Conservation (phyloP, 2,888 invertebrate genomes). For the Phalera bucephala region DNA sequence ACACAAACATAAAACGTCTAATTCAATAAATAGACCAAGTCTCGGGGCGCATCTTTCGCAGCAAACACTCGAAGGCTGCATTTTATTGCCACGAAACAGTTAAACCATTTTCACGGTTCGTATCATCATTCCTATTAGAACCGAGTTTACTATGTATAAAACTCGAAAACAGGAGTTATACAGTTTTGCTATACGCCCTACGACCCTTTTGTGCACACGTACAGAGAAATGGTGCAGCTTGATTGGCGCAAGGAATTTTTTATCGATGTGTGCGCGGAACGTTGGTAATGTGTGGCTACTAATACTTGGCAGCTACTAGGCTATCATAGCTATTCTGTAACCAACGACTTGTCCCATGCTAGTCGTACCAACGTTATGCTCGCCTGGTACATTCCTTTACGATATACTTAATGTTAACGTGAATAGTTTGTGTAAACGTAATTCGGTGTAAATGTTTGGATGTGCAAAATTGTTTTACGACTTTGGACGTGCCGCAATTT, state of each 20-base stretch:
- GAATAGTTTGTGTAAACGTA: constrained; percentile 35
- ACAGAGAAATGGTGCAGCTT: neutral
- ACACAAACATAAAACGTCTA: constrained; percentile 23
- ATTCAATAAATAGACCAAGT: constrained; percentile 44
- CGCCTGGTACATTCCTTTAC: constrained; percentile 30
- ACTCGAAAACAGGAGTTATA: constrained; percentile 11
- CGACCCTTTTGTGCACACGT: constrained; percentile 2
- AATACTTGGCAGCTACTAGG: constrained; percentile 7
- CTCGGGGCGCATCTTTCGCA: constrained; percentile 40
- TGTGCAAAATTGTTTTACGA: constrained; percentile 32
- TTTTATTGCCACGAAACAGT: constrained; percentile 46
- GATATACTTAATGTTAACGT: constrained; percentile 32
- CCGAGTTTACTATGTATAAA: constrained; percentile 13
- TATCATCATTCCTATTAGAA: constrained; percentile 28
- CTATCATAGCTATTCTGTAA: constrained; percentile 25
- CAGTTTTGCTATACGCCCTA: constrained; percentile 5
- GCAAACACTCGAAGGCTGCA: constrained; percentile 42
- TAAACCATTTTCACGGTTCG: constrained; percentile 45
- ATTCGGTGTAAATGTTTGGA: constrained; percentile 33
- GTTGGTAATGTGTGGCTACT: neutral
- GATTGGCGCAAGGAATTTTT: neutral
- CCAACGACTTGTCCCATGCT: constrained; percentile 33
- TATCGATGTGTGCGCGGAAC: neutral
- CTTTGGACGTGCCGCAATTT: constrained; percentile 21
- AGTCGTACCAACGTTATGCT: constrained; percentile 30